phyloP scores from a whole-genome alignment of 2,888 invertebrate species.

The Teleogryllus oceanicus region DNA sequence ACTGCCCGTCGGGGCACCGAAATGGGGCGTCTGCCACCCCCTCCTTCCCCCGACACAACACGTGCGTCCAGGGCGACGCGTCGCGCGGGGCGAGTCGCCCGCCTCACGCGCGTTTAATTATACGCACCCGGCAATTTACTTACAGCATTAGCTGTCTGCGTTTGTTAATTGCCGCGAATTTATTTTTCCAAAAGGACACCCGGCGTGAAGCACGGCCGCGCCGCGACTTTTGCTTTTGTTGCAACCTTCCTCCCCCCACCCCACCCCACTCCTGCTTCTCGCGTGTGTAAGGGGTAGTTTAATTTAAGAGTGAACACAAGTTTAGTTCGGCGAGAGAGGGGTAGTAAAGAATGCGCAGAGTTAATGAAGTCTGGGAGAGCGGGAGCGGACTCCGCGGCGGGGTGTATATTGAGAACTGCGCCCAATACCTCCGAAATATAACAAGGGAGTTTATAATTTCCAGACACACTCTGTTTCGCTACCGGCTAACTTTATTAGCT shows the following conservation, averaged over 20 bases:
- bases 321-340: not conserved
- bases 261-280: not conserved
- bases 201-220: not conserved
- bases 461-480: constrained; percentile 5
- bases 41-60: not conserved
- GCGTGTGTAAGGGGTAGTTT: constrained; percentile 18
- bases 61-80: too few relatives aligned
- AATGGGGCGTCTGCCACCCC: not conserved
- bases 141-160: constrained; percentile 18
- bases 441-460: constrained; percentile 12
- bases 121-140: constrained; percentile 6
- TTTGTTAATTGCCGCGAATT: constrained; percentile 18
- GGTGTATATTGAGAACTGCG: not conserved
- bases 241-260: not conserved
- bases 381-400: not conserved
- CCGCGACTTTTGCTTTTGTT: not conserved
- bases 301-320: constrained; percentile 18
- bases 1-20: not conserved
- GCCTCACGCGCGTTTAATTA: not conserved
- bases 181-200: not conserved
- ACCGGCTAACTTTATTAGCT: constrained; percentile 1
- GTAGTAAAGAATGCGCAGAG: not conserved
- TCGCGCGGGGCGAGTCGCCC: not conserved
- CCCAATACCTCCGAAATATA: not conserved
- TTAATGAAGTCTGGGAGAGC: constrained; percentile 6